phyloP scores from a whole-genome alignment of 2,113 vertebrate species.

The Halichoeres trimaculatus region DNA sequence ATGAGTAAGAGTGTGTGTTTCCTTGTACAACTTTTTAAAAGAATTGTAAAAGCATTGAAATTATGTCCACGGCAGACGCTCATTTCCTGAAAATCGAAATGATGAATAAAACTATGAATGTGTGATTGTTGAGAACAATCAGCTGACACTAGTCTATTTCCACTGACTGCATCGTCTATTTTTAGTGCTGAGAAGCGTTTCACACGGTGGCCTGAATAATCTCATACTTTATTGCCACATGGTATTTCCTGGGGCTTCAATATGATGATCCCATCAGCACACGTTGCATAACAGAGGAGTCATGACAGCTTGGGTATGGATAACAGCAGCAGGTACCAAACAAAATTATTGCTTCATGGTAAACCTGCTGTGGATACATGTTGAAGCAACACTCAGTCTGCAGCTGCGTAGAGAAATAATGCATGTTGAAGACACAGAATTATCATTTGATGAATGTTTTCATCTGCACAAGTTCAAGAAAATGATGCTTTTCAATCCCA shows the following conservation, averaged over 20 bases:
- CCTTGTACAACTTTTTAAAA: too few species aligned
- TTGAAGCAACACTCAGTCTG: constrained; percentile 28
- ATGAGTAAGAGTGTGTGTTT: too few species aligned
- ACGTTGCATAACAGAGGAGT: constrained; percentile 49
- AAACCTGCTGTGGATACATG: background rate
- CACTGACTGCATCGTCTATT: constrained; percentile 40
- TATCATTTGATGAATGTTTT: background rate
- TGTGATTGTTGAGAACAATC: constrained; percentile 25
- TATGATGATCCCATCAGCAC: constrained; percentile 46
- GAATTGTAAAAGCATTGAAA: too few species aligned
- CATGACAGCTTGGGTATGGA: constrained; percentile 49
- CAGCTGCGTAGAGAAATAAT: constrained; percentile 22
- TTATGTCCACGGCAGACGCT: too few species aligned
- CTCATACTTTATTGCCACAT: constrained; percentile 37
- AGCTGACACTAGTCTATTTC: constrained; percentile 27
- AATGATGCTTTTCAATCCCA: constrained; percentile 1
- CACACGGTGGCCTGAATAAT: constrained; percentile 51
- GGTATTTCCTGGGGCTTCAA: constrained; percentile 52
- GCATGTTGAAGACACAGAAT: constrained; percentile 21
- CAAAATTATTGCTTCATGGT: constrained; percentile 51
- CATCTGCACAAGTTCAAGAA: background rate
- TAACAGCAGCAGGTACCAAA: constrained; percentile 61
- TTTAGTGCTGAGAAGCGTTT: constrained; percentile 41
- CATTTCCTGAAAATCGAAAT: too few species aligned
- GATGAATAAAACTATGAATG: too few species aligned